A percentile compares a stretch with the other conserved stretches of the same genome.
Conservation (phyloP, 2,113 vertebrate genomes). For the Typhlomys cinereus region DNA sequence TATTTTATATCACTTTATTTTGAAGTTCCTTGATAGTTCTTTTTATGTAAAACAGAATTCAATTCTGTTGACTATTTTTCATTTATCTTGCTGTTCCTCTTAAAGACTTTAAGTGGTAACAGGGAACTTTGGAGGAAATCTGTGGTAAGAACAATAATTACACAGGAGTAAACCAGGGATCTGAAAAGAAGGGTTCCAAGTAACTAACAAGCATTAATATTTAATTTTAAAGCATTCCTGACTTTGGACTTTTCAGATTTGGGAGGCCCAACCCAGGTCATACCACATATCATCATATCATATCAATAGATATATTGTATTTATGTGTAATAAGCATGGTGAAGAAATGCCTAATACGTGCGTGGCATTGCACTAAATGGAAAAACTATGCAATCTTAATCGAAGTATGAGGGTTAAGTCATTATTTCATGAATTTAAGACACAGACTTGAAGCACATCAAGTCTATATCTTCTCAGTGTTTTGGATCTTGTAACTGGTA, state of each 20-base stretch:
- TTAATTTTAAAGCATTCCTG: neutral
- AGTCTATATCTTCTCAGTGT: neutral
- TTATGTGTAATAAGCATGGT: neutral
- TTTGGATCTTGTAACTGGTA: neutral
- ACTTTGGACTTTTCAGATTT: neutral
- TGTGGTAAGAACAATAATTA: neutral
- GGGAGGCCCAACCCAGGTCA: neutral
- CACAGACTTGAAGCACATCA: neutral
- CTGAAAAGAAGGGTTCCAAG: neutral
- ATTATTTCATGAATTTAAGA: neutral
- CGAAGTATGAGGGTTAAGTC: neutral
- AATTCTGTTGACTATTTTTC: neutral
- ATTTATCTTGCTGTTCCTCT: neutral
- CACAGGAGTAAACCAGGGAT: neutral
- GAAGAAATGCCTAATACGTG: neutral
- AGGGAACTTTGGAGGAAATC: neutral
- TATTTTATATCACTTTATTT: neutral
- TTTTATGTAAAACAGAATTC: neutral
- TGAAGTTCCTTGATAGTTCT: neutral
- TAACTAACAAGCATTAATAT: neutral
- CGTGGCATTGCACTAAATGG: neutral
- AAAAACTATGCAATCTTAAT: neutral
- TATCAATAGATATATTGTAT: neutral
- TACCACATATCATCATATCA: no score
- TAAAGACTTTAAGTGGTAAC: neutral